phyloP scores from a whole-genome alignment of 2,888 invertebrate genomes.

The Embidobia sp. region DNA sequence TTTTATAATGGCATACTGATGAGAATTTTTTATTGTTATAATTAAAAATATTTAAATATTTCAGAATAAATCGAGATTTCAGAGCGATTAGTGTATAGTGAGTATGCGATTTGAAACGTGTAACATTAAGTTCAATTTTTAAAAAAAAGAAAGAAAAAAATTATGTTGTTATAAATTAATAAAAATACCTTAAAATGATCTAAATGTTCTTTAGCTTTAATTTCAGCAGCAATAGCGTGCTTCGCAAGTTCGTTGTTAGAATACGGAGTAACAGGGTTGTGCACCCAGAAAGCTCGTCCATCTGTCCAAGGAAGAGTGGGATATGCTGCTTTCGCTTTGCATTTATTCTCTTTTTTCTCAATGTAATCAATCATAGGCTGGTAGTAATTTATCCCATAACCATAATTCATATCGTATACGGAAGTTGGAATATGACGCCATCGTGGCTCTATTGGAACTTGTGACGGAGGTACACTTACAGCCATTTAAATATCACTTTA shows the following conservation, averaged over 20 bases:
- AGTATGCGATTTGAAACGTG: too few relatives aligned
- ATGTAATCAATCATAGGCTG: constrained; percentile 94
- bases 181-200: constrained; percentile 83
- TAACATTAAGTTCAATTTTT: too few relatives aligned
- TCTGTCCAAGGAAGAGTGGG: constrained; percentile 86
- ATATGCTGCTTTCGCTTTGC: constrained; percentile 77
- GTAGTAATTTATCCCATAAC: constrained; percentile 91
- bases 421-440: constrained; percentile 83
- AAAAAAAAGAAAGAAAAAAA: too few relatives aligned
- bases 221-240: constrained; percentile 86
- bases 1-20: too few relatives aligned
- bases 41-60: too few relatives aligned
- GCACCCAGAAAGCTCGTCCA: constrained; percentile 82
- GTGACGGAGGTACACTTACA: constrained; percentile 71
- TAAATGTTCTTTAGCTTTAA: constrained; percentile 87
- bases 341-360: constrained; percentile 85
- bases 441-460: constrained; percentile 77
- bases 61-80: too few relatives aligned
- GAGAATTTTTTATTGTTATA: too few relatives aligned
- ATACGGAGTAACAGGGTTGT: constrained; percentile 86
- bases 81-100: too few relatives aligned
- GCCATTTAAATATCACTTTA: constrained; percentile 69
- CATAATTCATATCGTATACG: constrained; percentile 91
- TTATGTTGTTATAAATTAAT: too few relatives aligned
- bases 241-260: constrained; percentile 86